A percentile compares a stretch with the other conserved stretches of the same genome.
phyloP scores from a whole-genome alignment of 2,797 vertebrate species.

The Dermochelys coriacea region DNA sequence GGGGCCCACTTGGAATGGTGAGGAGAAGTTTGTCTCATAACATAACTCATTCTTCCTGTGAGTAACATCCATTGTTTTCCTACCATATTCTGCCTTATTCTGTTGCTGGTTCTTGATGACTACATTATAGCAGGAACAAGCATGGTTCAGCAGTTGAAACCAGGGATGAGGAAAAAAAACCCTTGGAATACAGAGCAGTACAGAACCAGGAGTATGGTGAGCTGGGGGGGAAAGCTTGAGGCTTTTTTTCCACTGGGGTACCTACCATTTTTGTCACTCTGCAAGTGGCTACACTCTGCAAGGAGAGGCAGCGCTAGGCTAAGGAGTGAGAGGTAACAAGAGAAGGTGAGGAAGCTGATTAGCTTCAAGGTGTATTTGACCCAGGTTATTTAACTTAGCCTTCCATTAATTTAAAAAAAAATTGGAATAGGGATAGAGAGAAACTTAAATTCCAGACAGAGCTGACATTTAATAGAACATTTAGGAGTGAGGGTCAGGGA shows the following conservation, averaged over 20 bases:
- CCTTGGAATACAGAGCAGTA: neutral
- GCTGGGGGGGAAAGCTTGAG: neutral
- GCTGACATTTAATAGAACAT: neutral
- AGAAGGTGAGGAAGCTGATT: slow-evolving; percentile 33
- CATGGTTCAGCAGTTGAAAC: neutral
- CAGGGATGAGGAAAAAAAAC: neutral
- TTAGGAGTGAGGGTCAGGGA: neutral
- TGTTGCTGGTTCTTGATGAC: neutral
- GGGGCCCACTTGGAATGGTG: neutral
- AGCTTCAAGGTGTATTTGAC: slow-evolving; percentile 10
- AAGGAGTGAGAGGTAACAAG: neutral
- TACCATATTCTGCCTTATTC: neutral
- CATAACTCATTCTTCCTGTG: neutral
- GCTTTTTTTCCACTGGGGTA: neutral
- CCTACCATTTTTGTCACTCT: neutral
- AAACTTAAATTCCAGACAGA: neutral
- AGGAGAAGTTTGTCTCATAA: neutral
- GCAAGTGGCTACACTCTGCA: neutral
- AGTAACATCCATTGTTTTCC: neutral
- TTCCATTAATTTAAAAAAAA: slow-evolving; percentile 23
- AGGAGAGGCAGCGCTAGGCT: slow-evolving; percentile 1
- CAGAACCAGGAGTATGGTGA: neutral
- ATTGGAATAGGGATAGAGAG: neutral
- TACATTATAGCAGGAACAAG: too few relatives aligned
- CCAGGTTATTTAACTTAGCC: slow-evolving; percentile 2